These are phyloP conservation scores for Archocentrus centrarchus DNA, from an alignment of 2,113 vertebrate genomes.

Conservation along the genomic window DNA sequence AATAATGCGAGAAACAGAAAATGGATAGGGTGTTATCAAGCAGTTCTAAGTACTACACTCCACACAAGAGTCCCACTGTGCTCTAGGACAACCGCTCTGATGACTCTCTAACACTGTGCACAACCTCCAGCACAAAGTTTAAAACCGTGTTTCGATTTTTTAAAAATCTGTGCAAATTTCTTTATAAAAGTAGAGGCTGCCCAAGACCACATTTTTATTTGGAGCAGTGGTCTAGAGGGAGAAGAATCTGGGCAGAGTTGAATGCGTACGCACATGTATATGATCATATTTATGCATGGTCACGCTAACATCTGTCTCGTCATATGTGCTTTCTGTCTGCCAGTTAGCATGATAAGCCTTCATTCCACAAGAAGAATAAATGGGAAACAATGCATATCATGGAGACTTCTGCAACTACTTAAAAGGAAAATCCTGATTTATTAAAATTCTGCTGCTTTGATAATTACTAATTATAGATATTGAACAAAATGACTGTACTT, in stretches of 20 bases:
- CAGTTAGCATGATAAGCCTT: constrained; percentile 27
- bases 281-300: constrained; percentile 30
- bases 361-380: constrained; percentile 32
- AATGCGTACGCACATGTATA: neutral
- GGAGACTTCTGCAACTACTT: neutral
- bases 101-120: neutral
- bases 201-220: constrained; percentile 21
- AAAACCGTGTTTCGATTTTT: constrained; percentile 2
- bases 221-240: constrained; percentile 14
- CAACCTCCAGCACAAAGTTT: neutral
- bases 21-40: constrained; percentile 18
- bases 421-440: neutral
- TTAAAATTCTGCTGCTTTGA: neutral
- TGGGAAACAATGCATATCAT: constrained; percentile 7
- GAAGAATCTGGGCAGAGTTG: constrained; percentile 8
- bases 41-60: neutral
- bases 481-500: neutral
- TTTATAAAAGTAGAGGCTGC: constrained; percentile 12
- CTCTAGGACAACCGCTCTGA: neutral
- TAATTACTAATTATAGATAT: neutral
- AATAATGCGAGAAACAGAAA: constrained; percentile 32
- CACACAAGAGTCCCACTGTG: constrained; percentile 14
- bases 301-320: constrained; percentile 49
- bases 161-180: neutral
- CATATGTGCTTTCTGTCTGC: constrained; percentile 11